phyloP scores from a whole-genome alignment of 2,888 invertebrate species.

The Drosophila borealis region DNA sequence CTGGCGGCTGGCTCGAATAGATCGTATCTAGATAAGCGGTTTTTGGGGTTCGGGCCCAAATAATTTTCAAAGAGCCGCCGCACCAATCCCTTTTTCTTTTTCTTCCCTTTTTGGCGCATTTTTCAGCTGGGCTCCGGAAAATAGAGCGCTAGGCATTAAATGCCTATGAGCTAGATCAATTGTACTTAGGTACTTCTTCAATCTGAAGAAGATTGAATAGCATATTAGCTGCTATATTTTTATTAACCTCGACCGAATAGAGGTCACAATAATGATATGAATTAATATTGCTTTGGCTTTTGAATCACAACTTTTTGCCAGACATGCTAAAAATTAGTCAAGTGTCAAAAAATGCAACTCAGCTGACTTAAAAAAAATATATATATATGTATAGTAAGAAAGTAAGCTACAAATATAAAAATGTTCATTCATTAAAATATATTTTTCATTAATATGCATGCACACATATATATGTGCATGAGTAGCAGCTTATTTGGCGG shows the following conservation, averaged over 20 bases:
- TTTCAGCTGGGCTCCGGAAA: slow-evolving; percentile 7
- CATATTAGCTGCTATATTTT: neutral
- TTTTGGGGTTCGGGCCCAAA: slow-evolving; percentile 36
- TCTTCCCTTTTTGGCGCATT: slow-evolving; percentile 21
- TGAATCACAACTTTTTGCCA: slow-evolving; percentile 18
- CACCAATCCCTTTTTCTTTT: slow-evolving; percentile 6
- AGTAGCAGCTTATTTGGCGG: slow-evolving; percentile 2
- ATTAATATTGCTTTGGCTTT: slow-evolving; percentile 7
- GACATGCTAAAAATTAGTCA: slow-evolving; percentile 4
- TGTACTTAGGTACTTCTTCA: neutral
- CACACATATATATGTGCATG: slow-evolving; percentile 9
- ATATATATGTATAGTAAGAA: neutral
- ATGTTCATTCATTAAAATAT: slow-evolving; percentile 32
- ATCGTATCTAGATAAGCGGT: slow-evolving; percentile 60
- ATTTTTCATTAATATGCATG: slow-evolving; percentile 11
- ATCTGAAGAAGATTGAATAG: neutral
- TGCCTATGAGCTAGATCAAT: slow-evolving; percentile 1
- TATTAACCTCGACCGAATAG: neutral
- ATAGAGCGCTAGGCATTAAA: slow-evolving; percentile 3
- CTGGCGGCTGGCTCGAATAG: slow-evolving; percentile 61
- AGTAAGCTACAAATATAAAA: slow-evolving; percentile 10
- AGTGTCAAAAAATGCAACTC: slow-evolving; percentile 23
- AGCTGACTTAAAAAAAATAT: slow-evolving; percentile 11
- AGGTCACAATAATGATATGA: slow-evolving; percentile 10
- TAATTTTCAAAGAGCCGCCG: slow-evolving; percentile 49